Evolutionary conservation across 2,113 vertebrate species (phyloP).

Genomic region (Callopanchax toddi): DNA sequence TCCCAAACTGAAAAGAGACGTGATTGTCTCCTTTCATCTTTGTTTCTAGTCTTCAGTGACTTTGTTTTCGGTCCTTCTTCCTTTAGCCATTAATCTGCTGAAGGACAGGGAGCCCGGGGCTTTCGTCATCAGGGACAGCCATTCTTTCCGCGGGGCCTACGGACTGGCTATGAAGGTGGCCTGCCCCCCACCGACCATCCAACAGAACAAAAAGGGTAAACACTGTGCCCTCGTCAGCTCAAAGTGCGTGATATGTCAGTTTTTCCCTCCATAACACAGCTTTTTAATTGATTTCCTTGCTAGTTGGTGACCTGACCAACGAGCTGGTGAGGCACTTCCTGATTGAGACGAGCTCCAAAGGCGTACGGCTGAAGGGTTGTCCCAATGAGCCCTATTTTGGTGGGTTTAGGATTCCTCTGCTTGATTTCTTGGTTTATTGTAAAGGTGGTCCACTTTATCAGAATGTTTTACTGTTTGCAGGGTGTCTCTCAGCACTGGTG

Average conservation of each 20-base stretch:
- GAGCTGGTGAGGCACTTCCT: conserved; percentile 97
- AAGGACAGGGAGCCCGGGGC: conserved; percentile 94
- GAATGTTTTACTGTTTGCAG: conserved; percentile 64
- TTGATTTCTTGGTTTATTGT: no score
- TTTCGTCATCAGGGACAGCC: conserved; percentile 96
- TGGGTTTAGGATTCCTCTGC: conserved; percentile 65
- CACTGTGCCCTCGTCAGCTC: neutral
- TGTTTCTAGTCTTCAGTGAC: neutral
- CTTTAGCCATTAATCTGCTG: conserved; percentile 88
- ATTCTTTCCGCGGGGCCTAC: conserved; percentile 96
- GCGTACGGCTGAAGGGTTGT: conserved; percentile 97
- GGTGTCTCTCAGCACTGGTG: conserved; percentile 94
- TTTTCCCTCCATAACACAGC: neutral
- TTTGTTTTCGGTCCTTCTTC: neutral
- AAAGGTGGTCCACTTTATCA: neutral
- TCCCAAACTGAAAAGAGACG: no score
- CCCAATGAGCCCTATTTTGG: conserved; percentile 96
- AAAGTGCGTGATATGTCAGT: neutral
- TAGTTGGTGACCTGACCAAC: conserved; percentile 86
- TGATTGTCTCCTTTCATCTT: neutral
- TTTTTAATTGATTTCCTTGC: neutral
- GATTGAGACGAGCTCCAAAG: conserved; percentile 93
- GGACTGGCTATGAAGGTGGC: conserved; percentile 98
- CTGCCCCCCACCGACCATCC: conserved; percentile 90
- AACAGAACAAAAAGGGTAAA: conserved; percentile 94